These are phyloP conservation scores for Cyclura pinguis DNA, from an alignment of 2,797 vertebrate genomes.

Conservation along the genomic window DNA sequence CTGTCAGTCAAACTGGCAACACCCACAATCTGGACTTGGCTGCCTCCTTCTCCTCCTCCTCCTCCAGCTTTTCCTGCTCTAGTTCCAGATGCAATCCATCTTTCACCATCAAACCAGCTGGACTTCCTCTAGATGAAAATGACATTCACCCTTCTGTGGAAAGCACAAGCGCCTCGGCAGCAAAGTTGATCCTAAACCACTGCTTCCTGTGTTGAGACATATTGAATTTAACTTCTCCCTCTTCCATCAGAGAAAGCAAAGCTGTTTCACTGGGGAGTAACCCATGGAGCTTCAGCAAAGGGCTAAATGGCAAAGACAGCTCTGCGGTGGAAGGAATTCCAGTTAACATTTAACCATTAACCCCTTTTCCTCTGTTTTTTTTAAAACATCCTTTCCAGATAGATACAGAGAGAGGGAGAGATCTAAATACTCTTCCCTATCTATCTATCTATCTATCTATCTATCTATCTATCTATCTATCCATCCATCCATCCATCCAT, in stretches of 20 bases:
- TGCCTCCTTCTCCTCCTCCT: background rate
- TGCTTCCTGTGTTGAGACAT: constrained; percentile 65
- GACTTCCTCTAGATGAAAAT: constrained; percentile 55
- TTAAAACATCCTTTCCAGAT: background rate
- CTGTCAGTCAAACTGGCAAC: constrained; percentile 49
- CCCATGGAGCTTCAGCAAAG: constrained; percentile 22
- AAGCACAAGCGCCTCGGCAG: constrained; percentile 64
- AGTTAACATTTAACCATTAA: constrained; percentile 40
- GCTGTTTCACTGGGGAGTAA: constrained; percentile 53
- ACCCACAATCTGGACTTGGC: constrained; percentile 22
- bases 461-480: too few species aligned
- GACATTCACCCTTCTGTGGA: constrained; percentile 35
- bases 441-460: too few species aligned
- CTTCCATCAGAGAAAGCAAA: constrained; percentile 54
- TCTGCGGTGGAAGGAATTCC: constrained; percentile 13
- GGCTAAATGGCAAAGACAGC: constrained; percentile 26
- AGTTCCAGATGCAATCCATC: constrained; percentile 53
- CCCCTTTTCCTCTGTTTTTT: background rate
- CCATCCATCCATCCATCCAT: too few species aligned
- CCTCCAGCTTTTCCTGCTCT: background rate
- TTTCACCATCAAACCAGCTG: constrained; percentile 48
- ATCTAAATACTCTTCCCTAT: too few species aligned
- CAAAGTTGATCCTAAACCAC: constrained; percentile 64
- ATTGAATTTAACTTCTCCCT: constrained; percentile 60
- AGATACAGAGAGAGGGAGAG: background rate